Evolutionary conservation across 1,140 invertebrate species (phyloP), one percentile per base, ranked within the genome.

Genomic region (Lysiphlebus fabarum): DNA sequence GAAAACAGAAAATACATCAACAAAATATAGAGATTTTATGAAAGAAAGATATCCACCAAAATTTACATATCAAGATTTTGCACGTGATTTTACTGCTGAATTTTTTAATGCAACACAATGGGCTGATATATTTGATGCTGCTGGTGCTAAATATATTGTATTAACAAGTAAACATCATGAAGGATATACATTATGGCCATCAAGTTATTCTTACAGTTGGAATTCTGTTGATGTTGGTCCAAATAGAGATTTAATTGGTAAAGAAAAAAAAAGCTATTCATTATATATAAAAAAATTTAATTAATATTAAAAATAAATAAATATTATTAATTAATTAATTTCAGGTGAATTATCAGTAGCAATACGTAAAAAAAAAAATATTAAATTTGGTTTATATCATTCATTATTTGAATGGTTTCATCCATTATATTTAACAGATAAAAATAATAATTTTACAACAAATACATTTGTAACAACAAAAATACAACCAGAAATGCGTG

Each of bases 81-180:
- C 86, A 1, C 80, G 77, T 44, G 83, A 90, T 56, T 93, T 94
- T 63, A 92, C 85, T 17, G 88, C 88, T 5, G 88, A 93, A 78
- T 90, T 93, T 68, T 94, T 89, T 68, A 84, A 93, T 74, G 84
- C 91, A 3, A 79, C 84, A 2, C 69, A 86, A 64, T 94, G 91
- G 91, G 89, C 88, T 10, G 73, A 86, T 58, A 71, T 93, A 10
- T 90, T 95, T 67, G 67, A 82, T 57, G 82, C 84, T 64, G 84
- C 91, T 53, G 91, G 91, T 55, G 92, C 92, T 45, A 91, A 87
- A 84, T 93, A 96, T 71, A 83, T 96, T 7, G 90, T 97, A 3
- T 69, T 97, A 3, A 96, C 93, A 4, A 92, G 88, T 67, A 97
- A 97, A 80, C 95, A 97, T 82, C 93, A 96, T 72, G 94, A 96